Conservation (phyloP, 2,888 invertebrate species). For the Pasiphila rectangulata region DNA sequence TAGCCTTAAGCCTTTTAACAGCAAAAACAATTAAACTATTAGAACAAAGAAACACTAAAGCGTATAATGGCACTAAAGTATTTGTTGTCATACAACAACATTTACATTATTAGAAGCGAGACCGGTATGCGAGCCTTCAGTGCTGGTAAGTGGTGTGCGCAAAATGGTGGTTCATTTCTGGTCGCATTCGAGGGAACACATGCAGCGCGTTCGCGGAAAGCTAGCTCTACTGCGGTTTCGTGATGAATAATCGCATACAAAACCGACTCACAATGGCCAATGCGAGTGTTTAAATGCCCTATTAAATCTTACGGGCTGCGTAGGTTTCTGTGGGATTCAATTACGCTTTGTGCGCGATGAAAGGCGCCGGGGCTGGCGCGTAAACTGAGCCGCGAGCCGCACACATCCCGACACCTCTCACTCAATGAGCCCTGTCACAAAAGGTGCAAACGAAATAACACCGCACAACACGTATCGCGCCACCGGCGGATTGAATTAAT, state of each 20-base stretch:
- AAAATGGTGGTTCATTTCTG: conserved; percentile 48
- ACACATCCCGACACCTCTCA: conserved; percentile 79
- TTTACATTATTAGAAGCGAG: conserved; percentile 38
- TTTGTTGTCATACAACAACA: conserved; percentile 36
- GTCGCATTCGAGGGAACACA: conserved; percentile 61
- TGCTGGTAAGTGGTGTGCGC: conserved; percentile 46
- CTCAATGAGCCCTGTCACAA: conserved; percentile 79
- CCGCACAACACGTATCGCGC: conserved; percentile 66
- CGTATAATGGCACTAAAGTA: conserved; percentile 20
- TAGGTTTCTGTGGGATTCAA: conserved; percentile 81
- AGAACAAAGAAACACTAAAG: conserved; percentile 20
- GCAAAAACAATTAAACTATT: conserved; percentile 24
- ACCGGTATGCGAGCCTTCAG: conserved; percentile 46
- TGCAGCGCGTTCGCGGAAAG: conserved; percentile 65
- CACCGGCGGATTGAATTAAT: conserved; percentile 78
- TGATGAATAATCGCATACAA: conserved; percentile 78
- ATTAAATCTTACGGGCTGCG: conserved; percentile 79
- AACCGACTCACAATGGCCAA: conserved; percentile 77
- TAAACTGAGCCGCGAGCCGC: conserved; percentile 72
- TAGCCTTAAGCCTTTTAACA: conserved; percentile 18
- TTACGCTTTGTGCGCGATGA: conserved; percentile 79
- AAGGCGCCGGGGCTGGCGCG: conserved; percentile 74
- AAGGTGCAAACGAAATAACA: conserved; percentile 75
- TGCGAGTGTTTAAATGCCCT: conserved; percentile 81
- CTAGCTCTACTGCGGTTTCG: conserved; percentile 64